Evolutionary conservation across 2,797 vertebrate genomes (phyloP).

Genomic region (Pseudopleuronectes americanus): DNA sequence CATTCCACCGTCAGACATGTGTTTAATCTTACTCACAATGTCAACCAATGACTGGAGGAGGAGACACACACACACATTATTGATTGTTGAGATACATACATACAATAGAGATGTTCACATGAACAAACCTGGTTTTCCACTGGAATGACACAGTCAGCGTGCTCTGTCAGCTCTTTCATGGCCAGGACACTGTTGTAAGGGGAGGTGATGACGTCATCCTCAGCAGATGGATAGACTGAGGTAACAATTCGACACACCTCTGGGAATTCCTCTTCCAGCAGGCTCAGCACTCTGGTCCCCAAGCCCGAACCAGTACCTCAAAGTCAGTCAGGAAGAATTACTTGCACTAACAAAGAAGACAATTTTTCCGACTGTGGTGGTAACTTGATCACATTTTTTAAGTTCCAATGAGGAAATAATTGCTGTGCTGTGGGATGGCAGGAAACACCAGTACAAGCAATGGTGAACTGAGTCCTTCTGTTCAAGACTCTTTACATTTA

Average conservation of each 20-base stretch:
- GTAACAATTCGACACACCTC: slow-evolving; percentile 94
- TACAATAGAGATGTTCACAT: background rate
- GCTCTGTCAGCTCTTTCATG: slow-evolving; percentile 94
- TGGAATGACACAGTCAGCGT: slow-evolving; percentile 94
- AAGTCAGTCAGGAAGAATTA: slow-evolving; percentile 6
- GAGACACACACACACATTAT: too few species aligned
- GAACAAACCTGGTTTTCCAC: slow-evolving; percentile 93
- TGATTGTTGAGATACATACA: background rate
- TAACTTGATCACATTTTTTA: too few species aligned
- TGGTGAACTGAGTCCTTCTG: too few species aligned
- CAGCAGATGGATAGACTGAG: slow-evolving; percentile 91
- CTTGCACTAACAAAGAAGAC: background rate
- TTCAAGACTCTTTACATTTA: too few species aligned
- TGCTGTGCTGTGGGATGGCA: too few species aligned
- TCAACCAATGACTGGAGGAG: slow-evolving; percentile 91
- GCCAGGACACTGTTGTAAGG: slow-evolving; percentile 97
- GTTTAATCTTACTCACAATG: slow-evolving; percentile 93
- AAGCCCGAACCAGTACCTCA: slow-evolving; percentile 95
- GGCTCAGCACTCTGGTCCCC: slow-evolving; percentile 90
- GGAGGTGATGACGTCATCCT: slow-evolving; percentile 97
- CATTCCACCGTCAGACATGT: slow-evolving; percentile 84
- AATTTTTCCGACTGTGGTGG: too few species aligned
- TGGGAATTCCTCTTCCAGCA: slow-evolving; percentile 96
- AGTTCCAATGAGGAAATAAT: too few species aligned
- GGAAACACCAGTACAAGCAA: too few species aligned